Conservation (phyloP, 2,888 invertebrate genomes). For the Dasypogon diadema region DNA sequence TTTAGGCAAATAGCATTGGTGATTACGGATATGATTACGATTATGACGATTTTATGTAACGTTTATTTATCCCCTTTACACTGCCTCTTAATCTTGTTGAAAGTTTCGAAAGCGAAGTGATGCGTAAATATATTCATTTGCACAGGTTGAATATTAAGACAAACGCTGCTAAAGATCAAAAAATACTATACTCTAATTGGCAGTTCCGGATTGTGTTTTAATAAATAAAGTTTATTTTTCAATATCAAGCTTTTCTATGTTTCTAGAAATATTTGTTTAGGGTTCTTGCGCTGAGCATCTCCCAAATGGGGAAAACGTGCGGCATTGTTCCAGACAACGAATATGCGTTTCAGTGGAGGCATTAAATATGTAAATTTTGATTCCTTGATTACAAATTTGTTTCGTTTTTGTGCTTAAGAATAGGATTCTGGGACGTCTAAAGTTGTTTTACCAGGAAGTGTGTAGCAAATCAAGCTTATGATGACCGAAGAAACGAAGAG, state of each 20-base stretch:
- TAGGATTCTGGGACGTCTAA: too few relatives aligned
- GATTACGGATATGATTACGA: constrained; percentile 79
- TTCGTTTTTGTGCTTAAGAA: too few relatives aligned
- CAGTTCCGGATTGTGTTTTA: constrained; percentile 53
- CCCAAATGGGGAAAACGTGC: too few relatives aligned
- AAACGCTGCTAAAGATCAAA: constrained; percentile 42
- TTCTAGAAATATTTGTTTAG: too few relatives aligned
- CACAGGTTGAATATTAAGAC: constrained; percentile 42
- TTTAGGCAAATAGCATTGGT: constrained; percentile 74
- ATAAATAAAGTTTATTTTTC: constrained; percentile 55
- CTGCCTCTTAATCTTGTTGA: constrained; percentile 39
- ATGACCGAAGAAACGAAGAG: too few relatives aligned
- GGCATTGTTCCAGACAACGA: too few relatives aligned
- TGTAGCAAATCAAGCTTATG: too few relatives aligned
- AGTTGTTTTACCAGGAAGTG: too few relatives aligned
- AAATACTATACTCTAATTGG: constrained; percentile 48
- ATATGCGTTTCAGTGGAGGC: too few relatives aligned
- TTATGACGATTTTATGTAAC: constrained; percentile 85
- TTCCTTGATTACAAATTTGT: too few relatives aligned
- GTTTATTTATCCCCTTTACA: constrained; percentile 50
- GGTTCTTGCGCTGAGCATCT: too few relatives aligned
- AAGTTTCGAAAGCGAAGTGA: constrained; percentile 11
- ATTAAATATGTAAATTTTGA: too few relatives aligned
- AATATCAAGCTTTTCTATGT: constrained; percentile 27
- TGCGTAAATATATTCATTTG: constrained; percentile 44